phyloP scores from a whole-genome alignment of 2,797 vertebrate species.

The Mormyrops boulengeri region DNA sequence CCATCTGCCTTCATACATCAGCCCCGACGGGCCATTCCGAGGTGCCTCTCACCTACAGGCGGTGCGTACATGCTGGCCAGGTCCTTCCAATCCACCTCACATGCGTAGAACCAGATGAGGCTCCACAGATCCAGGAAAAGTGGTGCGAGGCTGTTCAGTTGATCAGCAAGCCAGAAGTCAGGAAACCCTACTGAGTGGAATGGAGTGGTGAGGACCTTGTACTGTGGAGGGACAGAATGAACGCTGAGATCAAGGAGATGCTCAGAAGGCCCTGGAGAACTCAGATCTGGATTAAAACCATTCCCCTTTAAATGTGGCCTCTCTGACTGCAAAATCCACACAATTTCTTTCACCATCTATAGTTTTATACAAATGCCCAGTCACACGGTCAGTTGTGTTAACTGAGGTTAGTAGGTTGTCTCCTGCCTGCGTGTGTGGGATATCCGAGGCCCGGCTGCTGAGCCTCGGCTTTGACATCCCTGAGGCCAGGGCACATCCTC shows the following conservation, averaged over 20 bases:
- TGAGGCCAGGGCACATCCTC: background rate
- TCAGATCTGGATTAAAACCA: background rate
- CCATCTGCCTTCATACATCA: background rate
- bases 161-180: slow-evolving; percentile 82
- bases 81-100: slow-evolving; percentile 34
- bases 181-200: slow-evolving; percentile 77
- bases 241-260: background rate
- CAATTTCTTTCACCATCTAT: background rate
- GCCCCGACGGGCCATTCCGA: background rate
- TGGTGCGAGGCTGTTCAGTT: slow-evolving; percentile 75
- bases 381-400: background rate
- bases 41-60: slow-evolving; percentile 11
- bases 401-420: background rate
- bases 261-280: background rate
- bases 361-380: background rate
- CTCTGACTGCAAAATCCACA: background rate
- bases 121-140: slow-evolving; percentile 78
- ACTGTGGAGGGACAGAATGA: background rate
- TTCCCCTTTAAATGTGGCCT: background rate
- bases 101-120: slow-evolving; percentile 74
- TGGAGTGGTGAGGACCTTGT: slow-evolving; percentile 66
- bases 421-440: background rate
- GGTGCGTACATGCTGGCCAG: slow-evolving; percentile 23
- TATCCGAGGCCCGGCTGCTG: background rate
- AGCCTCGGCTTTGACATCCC: background rate